Evolutionary conservation across 2,797 vertebrate genomes (phyloP).

Genomic region (Crypturellus tataupa): DNA sequence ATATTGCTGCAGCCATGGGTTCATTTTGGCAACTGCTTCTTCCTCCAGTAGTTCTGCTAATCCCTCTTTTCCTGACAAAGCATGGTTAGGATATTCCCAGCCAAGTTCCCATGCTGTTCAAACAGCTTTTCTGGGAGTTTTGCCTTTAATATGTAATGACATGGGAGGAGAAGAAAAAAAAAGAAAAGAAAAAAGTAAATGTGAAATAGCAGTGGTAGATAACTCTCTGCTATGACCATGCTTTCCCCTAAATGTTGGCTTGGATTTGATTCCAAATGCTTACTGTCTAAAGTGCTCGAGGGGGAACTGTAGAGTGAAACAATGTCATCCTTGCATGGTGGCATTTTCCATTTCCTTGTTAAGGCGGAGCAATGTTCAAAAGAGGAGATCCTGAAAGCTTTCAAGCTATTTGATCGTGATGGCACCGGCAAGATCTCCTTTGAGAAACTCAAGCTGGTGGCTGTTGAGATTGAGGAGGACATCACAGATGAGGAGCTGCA

Average conservation of each 20-base stretch:
- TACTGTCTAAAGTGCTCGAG: background rate
- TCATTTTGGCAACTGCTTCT: background rate
- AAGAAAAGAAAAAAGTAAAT: background rate
- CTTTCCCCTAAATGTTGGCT: background rate
- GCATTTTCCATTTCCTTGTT: background rate
- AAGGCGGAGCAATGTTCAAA: slow-evolving; percentile 91
- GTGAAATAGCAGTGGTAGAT: background rate
- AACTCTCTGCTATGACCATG: background rate
- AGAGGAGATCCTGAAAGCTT: slow-evolving; percentile 92
- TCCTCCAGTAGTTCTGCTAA: background rate
- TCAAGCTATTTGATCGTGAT: slow-evolving; percentile 90
- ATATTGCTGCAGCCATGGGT: background rate
- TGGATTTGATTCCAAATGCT: background rate
- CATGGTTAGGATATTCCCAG: background rate
- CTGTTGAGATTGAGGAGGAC: slow-evolving; percentile 90
- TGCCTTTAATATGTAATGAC: background rate
- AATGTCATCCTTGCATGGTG: background rate
- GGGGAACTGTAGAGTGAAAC: background rate
- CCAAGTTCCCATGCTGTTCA: background rate
- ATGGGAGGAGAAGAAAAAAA: no score
- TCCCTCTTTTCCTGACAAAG: background rate
- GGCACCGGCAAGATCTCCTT: slow-evolving; percentile 93
- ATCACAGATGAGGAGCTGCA: slow-evolving; percentile 93
- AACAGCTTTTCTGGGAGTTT: background rate
- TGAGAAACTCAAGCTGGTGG: slow-evolving; percentile 90